Conservation (phyloP, 2,888 invertebrate genomes). For the Trichogramma evanescens region DNA sequence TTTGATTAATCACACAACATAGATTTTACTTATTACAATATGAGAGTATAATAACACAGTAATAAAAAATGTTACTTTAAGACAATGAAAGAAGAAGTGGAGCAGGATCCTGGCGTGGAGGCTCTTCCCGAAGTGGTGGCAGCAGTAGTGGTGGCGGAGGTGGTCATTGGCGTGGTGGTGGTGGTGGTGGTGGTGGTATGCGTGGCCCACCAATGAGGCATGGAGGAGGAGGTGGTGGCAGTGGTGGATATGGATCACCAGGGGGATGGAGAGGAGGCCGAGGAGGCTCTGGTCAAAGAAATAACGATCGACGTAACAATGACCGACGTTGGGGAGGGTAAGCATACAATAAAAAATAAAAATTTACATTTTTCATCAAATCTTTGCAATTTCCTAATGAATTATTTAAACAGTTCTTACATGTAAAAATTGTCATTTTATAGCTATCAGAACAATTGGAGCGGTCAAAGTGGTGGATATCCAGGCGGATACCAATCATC, state of each 20-base stretch:
- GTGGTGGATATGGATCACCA: conserved; percentile 30
- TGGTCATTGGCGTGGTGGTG: conserved; percentile 32
- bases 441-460: too few species aligned
- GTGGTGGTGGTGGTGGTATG: conserved; percentile 34
- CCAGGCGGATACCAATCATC: too few species aligned
- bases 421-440: too few species aligned
- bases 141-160: conserved; percentile 36
- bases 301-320: conserved; percentile 35
- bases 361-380: too few species aligned
- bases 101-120: conserved; percentile 38
- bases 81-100: conserved; percentile 35
- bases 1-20: not conserved
- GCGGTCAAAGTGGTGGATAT: too few species aligned
- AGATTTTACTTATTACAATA: not conserved
- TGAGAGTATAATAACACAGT: not conserved
- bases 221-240: conserved; percentile 11
- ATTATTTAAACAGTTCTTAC: too few species aligned
- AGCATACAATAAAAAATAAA: too few species aligned
- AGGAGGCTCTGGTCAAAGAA: conserved; percentile 25
- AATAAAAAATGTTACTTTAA: not conserved
- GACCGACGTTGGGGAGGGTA: conserved; percentile 32
- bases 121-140: conserved; percentile 28
- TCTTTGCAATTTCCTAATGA: too few species aligned
- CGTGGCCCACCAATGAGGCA: conserved; percentile 33
- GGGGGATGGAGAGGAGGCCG: conserved; percentile 28